Conservation (phyloP, 2,797 vertebrate genomes). For the Chaetophractus vellerosus region DNA sequence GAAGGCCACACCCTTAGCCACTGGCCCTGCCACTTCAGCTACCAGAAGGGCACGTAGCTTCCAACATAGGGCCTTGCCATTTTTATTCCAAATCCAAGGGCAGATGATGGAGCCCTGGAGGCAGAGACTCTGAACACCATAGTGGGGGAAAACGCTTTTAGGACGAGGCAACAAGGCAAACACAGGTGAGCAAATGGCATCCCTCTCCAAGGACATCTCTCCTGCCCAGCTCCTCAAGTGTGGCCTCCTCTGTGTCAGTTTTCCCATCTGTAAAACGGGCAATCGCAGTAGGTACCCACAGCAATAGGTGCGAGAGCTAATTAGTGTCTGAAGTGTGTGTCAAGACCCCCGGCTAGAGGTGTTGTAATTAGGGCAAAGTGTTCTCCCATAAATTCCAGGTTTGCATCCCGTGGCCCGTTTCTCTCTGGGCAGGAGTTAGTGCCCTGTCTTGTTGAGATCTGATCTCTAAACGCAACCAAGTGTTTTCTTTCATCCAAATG, state of each 20-base stretch:
- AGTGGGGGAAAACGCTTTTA: background rate
- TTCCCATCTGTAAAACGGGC: constrained; percentile 75
- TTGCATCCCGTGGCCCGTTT: constrained; percentile 49
- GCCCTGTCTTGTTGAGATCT: constrained; percentile 79
- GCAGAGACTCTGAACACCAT: background rate
- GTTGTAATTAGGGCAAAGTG: constrained; percentile 20
- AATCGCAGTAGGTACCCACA: rapidly evolving
- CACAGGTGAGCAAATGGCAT: background rate
- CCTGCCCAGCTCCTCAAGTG: background rate
- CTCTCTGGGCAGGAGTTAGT: constrained; percentile 70
- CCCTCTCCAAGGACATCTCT: background rate
- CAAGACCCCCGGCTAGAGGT: background rate
- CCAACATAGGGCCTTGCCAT: background rate
- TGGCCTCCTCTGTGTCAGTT: background rate
- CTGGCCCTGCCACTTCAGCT: background rate
- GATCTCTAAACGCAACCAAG: constrained; percentile 78
- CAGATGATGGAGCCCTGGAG: background rate
- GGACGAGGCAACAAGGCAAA: background rate
- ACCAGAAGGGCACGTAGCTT: background rate
- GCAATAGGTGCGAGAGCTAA: constrained; percentile 71
- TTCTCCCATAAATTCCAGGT: constrained; percentile 62
- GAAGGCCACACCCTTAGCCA: background rate
- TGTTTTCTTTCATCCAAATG: constrained; percentile 86
- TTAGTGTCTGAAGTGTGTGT: constrained; percentile 75
- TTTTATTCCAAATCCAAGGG: background rate